A percentile compares a stretch with the other conserved stretches of the same genome.
Conservation (phyloP, 2,113 vertebrate species). For the Corythornis cristatus region DNA sequence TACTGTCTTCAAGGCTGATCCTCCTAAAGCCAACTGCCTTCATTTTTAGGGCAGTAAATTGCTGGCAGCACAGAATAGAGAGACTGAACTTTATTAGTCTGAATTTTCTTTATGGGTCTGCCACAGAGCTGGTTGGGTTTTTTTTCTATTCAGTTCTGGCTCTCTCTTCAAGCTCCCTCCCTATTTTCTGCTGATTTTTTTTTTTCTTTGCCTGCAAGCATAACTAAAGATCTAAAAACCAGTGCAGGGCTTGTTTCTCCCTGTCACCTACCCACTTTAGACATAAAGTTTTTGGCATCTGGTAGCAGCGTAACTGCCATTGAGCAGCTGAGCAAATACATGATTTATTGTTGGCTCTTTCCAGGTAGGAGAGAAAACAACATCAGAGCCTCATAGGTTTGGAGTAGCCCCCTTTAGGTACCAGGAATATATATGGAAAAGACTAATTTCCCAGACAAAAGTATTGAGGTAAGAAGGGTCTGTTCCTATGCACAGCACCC, state of each 20-base stretch:
- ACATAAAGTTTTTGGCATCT: neutral
- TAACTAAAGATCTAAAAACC: neutral
- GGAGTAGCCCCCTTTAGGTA: neutral
- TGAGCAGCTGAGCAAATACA: constrained; percentile 28
- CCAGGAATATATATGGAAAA: neutral
- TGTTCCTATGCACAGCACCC: neutral
- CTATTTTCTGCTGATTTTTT: neutral
- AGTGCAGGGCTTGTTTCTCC: neutral
- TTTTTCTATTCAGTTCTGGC: constrained; percentile 1
- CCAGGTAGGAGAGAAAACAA: neutral
- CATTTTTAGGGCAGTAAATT: constrained; percentile 52
- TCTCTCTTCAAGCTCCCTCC: neutral
- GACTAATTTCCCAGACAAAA: neutral
- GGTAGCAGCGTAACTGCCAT: neutral
- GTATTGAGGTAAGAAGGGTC: neutral
- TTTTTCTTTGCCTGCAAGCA: neutral
- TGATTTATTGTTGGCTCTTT: neutral
- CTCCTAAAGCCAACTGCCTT: constrained; percentile 36
- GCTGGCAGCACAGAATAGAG: constrained; percentile 22
- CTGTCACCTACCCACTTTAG: neutral
- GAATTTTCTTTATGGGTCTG: constrained; percentile 57
- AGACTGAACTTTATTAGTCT: constrained; percentile 40
- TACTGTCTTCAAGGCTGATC: constrained; percentile 29
- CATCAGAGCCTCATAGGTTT: neutral
- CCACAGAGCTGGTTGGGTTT: neutral